Evolutionary conservation across 2,113 vertebrate species (phyloP).

Genomic region (Zapornia atra): DNA sequence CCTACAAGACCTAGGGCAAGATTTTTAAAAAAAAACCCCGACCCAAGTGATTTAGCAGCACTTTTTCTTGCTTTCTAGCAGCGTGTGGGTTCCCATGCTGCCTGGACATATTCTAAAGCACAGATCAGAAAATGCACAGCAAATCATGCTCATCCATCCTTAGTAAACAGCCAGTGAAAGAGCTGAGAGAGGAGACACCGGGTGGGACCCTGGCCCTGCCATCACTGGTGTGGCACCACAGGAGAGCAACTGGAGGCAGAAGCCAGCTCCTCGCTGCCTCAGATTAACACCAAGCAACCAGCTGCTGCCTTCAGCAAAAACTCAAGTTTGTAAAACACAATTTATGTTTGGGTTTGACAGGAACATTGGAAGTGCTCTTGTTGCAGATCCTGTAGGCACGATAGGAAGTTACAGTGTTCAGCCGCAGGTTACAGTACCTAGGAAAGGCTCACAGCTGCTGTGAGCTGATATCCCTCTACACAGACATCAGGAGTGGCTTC

Average conservation of each 20-base stretch:
- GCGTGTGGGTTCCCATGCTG: accelerated
- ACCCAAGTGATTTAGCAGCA: not conserved
- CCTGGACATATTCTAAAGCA: not conserved
- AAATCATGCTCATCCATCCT: accelerated
- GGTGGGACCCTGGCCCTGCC: not conserved
- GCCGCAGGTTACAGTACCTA: not conserved
- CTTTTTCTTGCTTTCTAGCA: not conserved
- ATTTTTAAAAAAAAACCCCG: not conserved
- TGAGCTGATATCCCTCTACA: not conserved
- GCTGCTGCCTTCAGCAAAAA: not conserved
- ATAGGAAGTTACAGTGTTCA: not conserved
- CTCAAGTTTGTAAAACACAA: not conserved
- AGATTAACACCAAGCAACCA: not conserved
- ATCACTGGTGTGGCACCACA: not conserved
- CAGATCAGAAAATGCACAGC: not conserved
- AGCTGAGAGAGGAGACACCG: not conserved
- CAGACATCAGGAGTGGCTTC: not conserved
- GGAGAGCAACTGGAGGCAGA: not conserved
- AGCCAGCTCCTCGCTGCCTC: not conserved
- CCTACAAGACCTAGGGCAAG: not conserved
- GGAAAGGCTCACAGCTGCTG: not conserved
- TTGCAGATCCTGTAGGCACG: not conserved
- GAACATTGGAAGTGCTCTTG: not conserved
- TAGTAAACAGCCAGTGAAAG: not conserved
- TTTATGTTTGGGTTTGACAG: not conserved